Evolutionary conservation across 1,140 invertebrate genomes (phyloP), one percentile per base, ranked within the genome.

Genomic region (Zaprionus africanus): DNA sequence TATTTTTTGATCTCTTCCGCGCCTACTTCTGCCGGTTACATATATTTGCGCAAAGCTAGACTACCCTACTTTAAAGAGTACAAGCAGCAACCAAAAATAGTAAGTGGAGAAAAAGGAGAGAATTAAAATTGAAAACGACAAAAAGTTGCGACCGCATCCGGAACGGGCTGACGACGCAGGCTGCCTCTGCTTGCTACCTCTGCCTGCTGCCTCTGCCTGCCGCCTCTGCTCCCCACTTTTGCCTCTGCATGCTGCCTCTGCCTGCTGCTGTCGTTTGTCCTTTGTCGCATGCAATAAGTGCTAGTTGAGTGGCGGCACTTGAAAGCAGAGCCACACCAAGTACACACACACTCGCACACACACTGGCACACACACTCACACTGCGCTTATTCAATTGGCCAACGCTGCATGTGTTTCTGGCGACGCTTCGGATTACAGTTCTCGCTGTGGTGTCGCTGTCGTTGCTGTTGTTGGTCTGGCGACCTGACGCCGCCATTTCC

Each of bases 241-340:
- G 1, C 46, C 41, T 46, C 17, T 24, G 54, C 54, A n/a, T 17
- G 36, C 58, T 64, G 67, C 66, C 31, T 34, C 31, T 11, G 13
- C n/a, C 81, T 84, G 78, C 73, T 53, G 78, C 74, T 84, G 85
- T 90, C 85, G 85, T 88, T 88, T 88, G 73, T 71, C 73, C 73
- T 76, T 71, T 76, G 85, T 88, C 84, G 85, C 84, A 90, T 88
- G 84, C 84, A 88, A 88, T 90, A 88, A 88, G 84, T 88, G 84
- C 84, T 84, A 88, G 84, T 88, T 84, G 84, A 88, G 84, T 88
- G 84, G 78, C 84, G 78, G 84, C 84, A 88, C 84, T 88, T 88
- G 85, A 88, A 88, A 90, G 85, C 84, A 88, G 81, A 88, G 75
- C 81, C 84, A 90, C 83, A 87, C 84, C 74, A 72, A 41, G 34